These are phyloP conservation scores for Agapostemon virescens DNA, from an alignment of 2,888 invertebrate species.

Conservation along the genomic window DNA sequence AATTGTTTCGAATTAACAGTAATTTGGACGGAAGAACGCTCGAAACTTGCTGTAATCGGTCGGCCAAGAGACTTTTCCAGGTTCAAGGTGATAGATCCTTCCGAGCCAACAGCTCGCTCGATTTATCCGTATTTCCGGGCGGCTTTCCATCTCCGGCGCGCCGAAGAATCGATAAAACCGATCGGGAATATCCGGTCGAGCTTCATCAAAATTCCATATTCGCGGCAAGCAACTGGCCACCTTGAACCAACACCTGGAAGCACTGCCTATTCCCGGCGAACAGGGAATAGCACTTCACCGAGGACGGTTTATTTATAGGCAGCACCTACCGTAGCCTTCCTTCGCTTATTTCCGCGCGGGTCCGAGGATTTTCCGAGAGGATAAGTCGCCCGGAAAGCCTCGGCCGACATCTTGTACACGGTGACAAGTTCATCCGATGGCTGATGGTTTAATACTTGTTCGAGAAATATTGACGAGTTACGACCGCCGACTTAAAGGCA, in stretches of 20 bases:
- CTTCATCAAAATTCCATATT: constrained; percentile 58
- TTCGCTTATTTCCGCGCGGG: constrained; percentile 31
- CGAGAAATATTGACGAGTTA: neutral
- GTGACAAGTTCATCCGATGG: neutral
- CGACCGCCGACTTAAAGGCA: neutral
- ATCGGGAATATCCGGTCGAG: constrained; percentile 31
- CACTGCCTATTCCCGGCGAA: constrained; percentile 19
- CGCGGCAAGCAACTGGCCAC: constrained; percentile 25
- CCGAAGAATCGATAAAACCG: constrained; percentile 19
- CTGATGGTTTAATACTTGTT: constrained; percentile 8
- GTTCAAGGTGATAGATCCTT: neutral
- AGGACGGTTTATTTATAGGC: constrained; percentile 53
- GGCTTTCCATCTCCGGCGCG: constrained; percentile 10
- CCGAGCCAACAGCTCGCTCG: neutral
- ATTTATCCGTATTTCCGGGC: constrained; percentile 14
- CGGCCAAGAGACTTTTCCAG: neutral
- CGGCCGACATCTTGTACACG: constrained; percentile 13
- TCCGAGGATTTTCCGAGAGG: constrained; percentile 41
- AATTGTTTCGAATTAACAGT: too few relatives aligned
- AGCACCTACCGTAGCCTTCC: constrained; percentile 14
- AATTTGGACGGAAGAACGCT: too few relatives aligned
- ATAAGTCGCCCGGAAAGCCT: constrained; percentile 40
- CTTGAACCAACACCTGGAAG: constrained; percentile 24
- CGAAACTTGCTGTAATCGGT: constrained; percentile 19
- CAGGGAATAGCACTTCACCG: constrained; percentile 51